Evolutionary conservation across 2,113 vertebrate genomes (phyloP).

Genomic region (Raja brachyura): DNA sequence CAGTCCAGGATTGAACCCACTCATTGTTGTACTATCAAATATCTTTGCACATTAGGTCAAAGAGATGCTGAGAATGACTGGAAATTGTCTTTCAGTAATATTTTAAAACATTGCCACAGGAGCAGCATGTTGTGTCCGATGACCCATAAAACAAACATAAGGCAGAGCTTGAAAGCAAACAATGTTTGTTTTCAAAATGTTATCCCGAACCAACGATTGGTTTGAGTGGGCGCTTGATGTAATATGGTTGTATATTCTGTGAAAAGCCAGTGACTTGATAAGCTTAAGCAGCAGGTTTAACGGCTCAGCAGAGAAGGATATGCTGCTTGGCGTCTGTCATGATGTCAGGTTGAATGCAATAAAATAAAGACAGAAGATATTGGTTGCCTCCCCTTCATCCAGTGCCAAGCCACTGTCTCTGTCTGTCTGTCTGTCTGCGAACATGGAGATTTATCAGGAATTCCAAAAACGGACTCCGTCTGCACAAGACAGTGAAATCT

Average conservation of each 20-base stretch:
- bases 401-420: slow-evolving; percentile 79
- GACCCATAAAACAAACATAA: background rate
- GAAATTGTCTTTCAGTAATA: background rate
- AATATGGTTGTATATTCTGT: slow-evolving; percentile 10
- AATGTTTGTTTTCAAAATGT: background rate
- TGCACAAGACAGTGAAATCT: slow-evolving; percentile 7
- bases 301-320: background rate
- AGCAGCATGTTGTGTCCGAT: background rate
- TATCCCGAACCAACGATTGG: background rate
- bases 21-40: background rate
- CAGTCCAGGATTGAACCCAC: background rate
- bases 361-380: slow-evolving; percentile 29
- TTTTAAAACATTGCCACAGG: background rate
- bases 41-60: background rate
- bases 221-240: background rate
- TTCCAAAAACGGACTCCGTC: background rate
- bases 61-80: background rate
- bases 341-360: background rate
- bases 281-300: slow-evolving; percentile 33
- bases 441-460: slow-evolving; percentile 51
- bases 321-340: slow-evolving; percentile 40
- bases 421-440: slow-evolving; percentile 62
- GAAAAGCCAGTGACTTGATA: background rate
- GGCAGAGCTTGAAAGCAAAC: background rate
- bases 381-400: slow-evolving; percentile 41